These are phyloP conservation scores for Borostomias antarcticus DNA, from an alignment of 2,797 vertebrate species.

Conservation along the genomic window DNA sequence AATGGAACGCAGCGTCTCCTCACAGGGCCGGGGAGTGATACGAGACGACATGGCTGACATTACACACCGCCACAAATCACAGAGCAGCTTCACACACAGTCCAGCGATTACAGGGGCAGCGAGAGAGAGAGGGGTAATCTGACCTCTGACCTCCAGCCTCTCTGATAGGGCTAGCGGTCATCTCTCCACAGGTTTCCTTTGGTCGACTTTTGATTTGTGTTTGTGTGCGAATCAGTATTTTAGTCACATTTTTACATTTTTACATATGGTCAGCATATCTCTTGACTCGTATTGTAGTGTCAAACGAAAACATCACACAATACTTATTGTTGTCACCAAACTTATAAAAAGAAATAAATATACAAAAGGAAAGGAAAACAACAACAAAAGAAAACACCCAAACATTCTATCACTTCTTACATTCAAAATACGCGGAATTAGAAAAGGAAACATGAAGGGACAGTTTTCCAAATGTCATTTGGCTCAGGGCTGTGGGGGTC, in stretches of 20 bases:
- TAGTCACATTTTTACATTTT: no score
- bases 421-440: constrained; percentile 20
- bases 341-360: constrained; percentile 8
- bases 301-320: no score
- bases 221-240: no score
- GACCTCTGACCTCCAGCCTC: no score
- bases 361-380: constrained; percentile 10
- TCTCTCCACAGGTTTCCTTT: no score
- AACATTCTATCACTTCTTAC: no score
- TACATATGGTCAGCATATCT: no score
- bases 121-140: neutral
- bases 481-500: constrained; percentile 46
- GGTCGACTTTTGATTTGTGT: no score
- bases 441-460: constrained; percentile 44
- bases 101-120: neutral
- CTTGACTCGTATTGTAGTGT: no score
- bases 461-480: constrained; percentile 57
- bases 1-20: constrained; percentile 74
- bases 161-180: no score
- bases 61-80: constrained; percentile 81
- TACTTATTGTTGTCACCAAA: no score
- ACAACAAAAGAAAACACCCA: no score
- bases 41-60: constrained; percentile 87
- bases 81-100: neutral
- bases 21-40: constrained; percentile 80